Evolutionary conservation across 2,113 vertebrate species (phyloP).

Genomic region (Microtus montanus): DNA sequence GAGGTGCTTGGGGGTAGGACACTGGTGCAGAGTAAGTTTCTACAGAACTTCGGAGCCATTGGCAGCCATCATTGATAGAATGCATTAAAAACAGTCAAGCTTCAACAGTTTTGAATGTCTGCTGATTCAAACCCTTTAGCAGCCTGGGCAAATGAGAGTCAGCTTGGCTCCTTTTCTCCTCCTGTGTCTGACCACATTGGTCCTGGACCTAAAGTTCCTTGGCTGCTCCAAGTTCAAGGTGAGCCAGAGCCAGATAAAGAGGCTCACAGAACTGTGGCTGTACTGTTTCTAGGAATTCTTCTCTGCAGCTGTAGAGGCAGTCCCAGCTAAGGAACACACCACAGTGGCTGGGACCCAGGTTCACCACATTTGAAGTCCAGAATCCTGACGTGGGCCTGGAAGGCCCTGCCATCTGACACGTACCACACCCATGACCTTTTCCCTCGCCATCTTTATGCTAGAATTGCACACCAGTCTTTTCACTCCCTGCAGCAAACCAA

Average conservation of each 20-base stretch:
- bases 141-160: not conserved
- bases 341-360: not conserved
- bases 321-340: not conserved
- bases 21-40: not conserved
- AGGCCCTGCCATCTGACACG: not conserved
- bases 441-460: not conserved
- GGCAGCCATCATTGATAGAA: not conserved
- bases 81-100: not conserved
- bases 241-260: not conserved
- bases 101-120: not conserved
- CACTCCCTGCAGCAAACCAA: slow-evolving; percentile 8
- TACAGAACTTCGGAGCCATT: not conserved
- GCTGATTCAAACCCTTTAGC: not conserved
- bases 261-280: not conserved
- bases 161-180: not conserved
- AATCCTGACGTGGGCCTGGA: not conserved
- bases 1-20: not conserved
- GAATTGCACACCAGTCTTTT: not conserved
- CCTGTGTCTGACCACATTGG: not conserved
- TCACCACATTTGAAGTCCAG: not conserved
- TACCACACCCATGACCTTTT: not conserved
- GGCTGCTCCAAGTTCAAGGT: not conserved
- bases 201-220: not conserved
- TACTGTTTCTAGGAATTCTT: not conserved
- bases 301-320: not conserved